These are phyloP conservation scores for Colletes collaris DNA, from an alignment of 2,888 invertebrate genomes.

Conservation along the genomic window DNA sequence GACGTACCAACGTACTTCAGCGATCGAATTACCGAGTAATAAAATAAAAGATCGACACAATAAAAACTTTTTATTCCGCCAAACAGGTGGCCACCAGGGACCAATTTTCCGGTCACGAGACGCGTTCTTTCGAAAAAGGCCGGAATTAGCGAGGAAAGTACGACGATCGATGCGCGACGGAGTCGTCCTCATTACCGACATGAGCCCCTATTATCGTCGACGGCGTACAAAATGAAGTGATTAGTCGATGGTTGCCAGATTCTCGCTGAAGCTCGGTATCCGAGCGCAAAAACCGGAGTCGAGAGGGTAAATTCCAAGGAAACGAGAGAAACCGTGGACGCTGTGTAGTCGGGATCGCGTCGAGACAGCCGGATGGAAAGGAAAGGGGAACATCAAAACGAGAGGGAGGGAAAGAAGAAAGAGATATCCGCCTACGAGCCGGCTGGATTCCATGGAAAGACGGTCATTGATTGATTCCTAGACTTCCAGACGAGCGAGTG, in stretches of 20 bases:
- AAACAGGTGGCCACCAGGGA: slow-evolving; percentile 6
- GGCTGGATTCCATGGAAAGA: slow-evolving; percentile 55
- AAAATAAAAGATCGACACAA: no score
- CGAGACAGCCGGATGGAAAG: slow-evolving; percentile 7
- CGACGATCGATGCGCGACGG: neutral
- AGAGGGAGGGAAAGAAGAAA: slow-evolving; percentile 10
- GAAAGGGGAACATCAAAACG: neutral
- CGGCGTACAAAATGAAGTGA: slow-evolving; percentile 58
- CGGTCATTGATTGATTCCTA: slow-evolving; percentile 65
- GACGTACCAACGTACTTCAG: no score
- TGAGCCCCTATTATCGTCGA: slow-evolving; percentile 47
- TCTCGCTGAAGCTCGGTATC: slow-evolving; percentile 33
- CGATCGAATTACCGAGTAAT: no score
- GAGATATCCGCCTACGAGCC: slow-evolving; percentile 55
- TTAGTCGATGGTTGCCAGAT: slow-evolving; percentile 43
- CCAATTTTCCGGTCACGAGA: slow-evolving; percentile 1
- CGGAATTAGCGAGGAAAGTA: slow-evolving; percentile 1
- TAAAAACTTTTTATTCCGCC: neutral
- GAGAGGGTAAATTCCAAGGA: slow-evolving; percentile 51
- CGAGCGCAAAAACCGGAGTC: slow-evolving; percentile 35
- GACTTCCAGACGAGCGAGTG: slow-evolving; percentile 52
- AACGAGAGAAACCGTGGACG: slow-evolving; percentile 34
- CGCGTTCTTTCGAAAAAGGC: slow-evolving; percentile 4
- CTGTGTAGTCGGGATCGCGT: slow-evolving; percentile 24
- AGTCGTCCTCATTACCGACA: slow-evolving; percentile 32